Base-by-base conservation (phyloP, 2,113 vertebrate species). In the Chionomys nivalis region DNA sequence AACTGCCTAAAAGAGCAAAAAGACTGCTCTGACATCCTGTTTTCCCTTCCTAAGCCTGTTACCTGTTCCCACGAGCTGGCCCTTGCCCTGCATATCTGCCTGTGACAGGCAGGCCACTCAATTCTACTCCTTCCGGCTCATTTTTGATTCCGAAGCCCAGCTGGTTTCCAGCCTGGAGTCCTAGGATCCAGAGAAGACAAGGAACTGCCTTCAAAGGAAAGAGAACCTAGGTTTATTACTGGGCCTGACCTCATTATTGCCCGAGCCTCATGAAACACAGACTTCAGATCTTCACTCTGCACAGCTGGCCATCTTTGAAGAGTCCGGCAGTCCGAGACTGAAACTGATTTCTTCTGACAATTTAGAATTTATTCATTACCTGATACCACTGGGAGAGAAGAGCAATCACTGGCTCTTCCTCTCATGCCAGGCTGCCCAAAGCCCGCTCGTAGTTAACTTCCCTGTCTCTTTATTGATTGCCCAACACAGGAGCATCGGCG, bases 301-400 rank as follows among this genome's bases (percentile, higher is more conserved):
- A 13, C 73, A 33, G 95, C 63, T 23, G 58, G 86, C 66, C 19
- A 33, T 70, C 91, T 95, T 31, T 94, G 95, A 92, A 89, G 76
- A 70, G 70, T 31, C 23, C 6, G 58, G 70, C 75, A 31, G 90
- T 4, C 4, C 36, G 78, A 68, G 82, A 28, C 31, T 26, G 12
- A 5, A 58, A 21, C 72, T 42, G 70, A 70, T 77, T 72, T 66
- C 36, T 68, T 39, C 72, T 44, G 68, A 70, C 0, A 0, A 9
- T 66, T 28, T 10, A 65, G 65, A 26, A 7, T 13, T n/a, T 33
- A 63, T 42, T n/a, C 94, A 79, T 72, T 9, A 52, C 11, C 31
- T 7, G 28, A 65, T 86, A 83, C 75, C 58, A 14, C 1, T 11
- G 77, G 36, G 42, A 8, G 73, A 7, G 7, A 58, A 16, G 65